Base-by-base conservation (phyloP, 1,140 invertebrate genomes). In the Drosophila ironensis region DNA sequence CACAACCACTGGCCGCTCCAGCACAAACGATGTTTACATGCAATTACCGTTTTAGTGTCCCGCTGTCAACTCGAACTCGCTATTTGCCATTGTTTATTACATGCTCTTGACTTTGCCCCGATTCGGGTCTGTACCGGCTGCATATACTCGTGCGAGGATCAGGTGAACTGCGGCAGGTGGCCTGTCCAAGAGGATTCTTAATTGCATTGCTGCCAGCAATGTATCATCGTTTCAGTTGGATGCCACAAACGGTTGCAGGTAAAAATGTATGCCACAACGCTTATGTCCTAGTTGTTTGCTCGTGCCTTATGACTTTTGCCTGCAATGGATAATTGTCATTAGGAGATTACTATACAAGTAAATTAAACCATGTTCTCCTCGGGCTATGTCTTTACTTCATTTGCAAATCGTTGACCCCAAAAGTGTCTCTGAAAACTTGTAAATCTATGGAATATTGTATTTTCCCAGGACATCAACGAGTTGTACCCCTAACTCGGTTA, bases 1-100 rank as follows among this genome's bases (percentile, higher is more conserved):
- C 14, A 30, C 48, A n/a, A 14, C 11, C 51, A n/a, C 50, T n/a
- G 41, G 12, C 35, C 28, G 17, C 44, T 44, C n/a, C 14, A 4
- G 0, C 52, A 11, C 42, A 70, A 52, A 71, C 67, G 45, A 84
- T 82, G 78, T 82, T 82, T 82, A 82, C 78, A 73, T 84, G 78
- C 78, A 84, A 82, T 82, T 84, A 82, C 78, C 64, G 73, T 73
- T 73, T 73, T 69, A 82, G 61, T 78, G 80, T 84, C 59, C 20
- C 72, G 56, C 72, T 84, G 76, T 68, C 76, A 82, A 77, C 76
- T 76, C 56, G 69, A 77, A 70, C 56, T 22, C 12, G 69, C 48
- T 66, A 70, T 70, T 84, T 50, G 41, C 53, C 66, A 77, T 84
- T 82, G 69, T 82, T 82, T 82, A 82, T 82, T 84, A 72, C 72